Base-by-base conservation (phyloP, 2,888 invertebrate genomes). In the Eupithecia subfuscata region DNA sequence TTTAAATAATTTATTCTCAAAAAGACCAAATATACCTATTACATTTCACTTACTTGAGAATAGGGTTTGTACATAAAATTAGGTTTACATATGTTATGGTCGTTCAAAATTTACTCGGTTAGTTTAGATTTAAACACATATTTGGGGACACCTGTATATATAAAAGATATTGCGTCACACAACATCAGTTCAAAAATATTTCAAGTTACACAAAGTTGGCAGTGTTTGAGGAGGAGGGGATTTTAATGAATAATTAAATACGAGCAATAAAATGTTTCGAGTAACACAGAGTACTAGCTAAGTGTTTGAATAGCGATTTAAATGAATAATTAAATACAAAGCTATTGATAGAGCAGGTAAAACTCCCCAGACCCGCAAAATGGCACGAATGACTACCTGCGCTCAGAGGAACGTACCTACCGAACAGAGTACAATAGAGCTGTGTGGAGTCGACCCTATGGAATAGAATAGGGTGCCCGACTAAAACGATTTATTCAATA, bases 371-470 rank as follows among this genome's bases (percentile, higher is more conserved):
- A 12, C 43, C 22, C 64, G 22, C 25, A 70, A 76, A 74, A 74
- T 77, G 34, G 69, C 56, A 37, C 71, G 75, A 60, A 25, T 25
- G 34, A 43, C 73, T 76, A 76, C 76, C 76, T 76, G 76, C 70
- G 67, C 25, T 60, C 14, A 60, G 12, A 25, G 60, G n/a, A 48
- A 48, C n/a, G 11, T 48, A 48, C 48, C 48, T 60, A 5, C 22
- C 14, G 25, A 60, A 60, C 25, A 12, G 12, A 56, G 22, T 22
- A 25, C 25, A 22, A 60, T 25, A 60, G 14, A 25, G 60, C 6
- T 60, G 12, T 25, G 60, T 25, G 22, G 25, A 60, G n/a, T 60
- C 56, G 56, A 56, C 22, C 56, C 22, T 30, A 52, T 64, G 45
- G 48, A 74, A 70, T 69, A 69, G 64, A 71, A 69, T 65, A 69